Base-by-base conservation (phyloP, 2,797 vertebrate species). In the Hoplostethus atlanticus region DNA sequence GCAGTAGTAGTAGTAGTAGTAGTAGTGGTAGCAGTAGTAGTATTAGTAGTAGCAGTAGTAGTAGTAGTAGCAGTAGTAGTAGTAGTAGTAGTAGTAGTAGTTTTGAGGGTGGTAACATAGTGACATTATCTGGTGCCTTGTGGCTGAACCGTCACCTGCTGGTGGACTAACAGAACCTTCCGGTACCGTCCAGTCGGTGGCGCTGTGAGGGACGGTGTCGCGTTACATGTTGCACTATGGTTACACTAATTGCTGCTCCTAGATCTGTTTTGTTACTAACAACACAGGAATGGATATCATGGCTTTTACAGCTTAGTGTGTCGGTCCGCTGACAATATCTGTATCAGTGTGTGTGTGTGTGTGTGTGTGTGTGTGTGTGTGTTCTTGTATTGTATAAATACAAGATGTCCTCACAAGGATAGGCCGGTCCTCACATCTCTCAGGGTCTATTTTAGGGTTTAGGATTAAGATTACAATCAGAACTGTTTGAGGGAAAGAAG, bases 161-260 rank as follows among this genome's bases (percentile, higher is more conserved):
- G 8, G 5, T 47, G 46, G 46, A 47, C 16, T 16, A n/a, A 47
- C 11, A 40, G 2, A 16, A n/a, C 15, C 7, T 10, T 7, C 31
- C 40, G 16, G 17, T n/a, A 34, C 4, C 34, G 48, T 58, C 36
- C 42, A 36, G 28, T 48, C 30, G 11, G 48, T 21, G 55, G 40
- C 68, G 48, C 51, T 60, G 10, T 1, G 3, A 5, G 38, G 8
- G 11, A 25, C 4, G 2, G 50, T 58, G 30, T 63, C 38, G n/a
- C n/a, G 52, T 56, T 65, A 61, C 40, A 52, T 58, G 51, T 65
- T 52, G 25, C 6, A n/a, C 65, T 68, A n/a, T 3, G 6, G 52
- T 77, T 63, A 74, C 46, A n/a, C 25, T 54, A 17, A 55, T 17
- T 10, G 12, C 38, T 34, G 17, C 25, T 51, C 56, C 1, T 54